A percentile compares a stretch with the other conserved stretches of the same genome.
These are phyloP conservation scores for Motacilla alba DNA, from an alignment of 2,113 vertebrate genomes.

Conservation along the genomic window DNA sequence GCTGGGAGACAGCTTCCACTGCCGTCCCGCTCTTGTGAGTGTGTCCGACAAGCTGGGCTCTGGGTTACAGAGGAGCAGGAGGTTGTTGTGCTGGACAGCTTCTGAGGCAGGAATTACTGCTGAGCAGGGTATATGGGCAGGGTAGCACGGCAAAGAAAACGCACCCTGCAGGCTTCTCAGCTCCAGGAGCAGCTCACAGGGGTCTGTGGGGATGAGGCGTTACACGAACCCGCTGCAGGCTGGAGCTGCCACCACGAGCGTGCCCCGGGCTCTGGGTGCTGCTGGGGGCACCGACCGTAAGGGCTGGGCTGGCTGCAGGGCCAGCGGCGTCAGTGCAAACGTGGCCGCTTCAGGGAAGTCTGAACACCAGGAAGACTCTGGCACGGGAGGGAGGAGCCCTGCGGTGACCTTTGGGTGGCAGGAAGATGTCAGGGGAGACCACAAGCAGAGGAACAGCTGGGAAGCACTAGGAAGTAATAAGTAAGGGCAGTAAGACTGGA, in stretches of 20 bases:
- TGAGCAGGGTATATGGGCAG: neutral
- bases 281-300: neutral
- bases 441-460: neutral
- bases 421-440: neutral
- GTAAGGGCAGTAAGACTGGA: neutral
- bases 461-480: neutral
- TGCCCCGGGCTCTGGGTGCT: neutral
- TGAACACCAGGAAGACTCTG: neutral
- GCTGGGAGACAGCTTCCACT: rapidly evolving
- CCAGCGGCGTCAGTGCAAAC: neutral
- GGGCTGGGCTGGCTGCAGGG: neutral
- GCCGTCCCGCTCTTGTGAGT: neutral
- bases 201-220: rapidly evolving
- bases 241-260: rapidly evolving
- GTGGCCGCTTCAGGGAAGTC: neutral
- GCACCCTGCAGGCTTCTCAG: neutral
- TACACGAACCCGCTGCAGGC: rapidly evolving
- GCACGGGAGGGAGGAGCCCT: neutral
- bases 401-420: neutral
- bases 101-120: neutral
- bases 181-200: rapidly evolving
- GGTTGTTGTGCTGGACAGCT: rapidly evolving
- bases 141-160: neutral
- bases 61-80: neutral
- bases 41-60: neutral